These are phyloP conservation scores for Phasianus colchicus DNA, from an alignment of 2,113 vertebrate genomes.

Conservation along the genomic window DNA sequence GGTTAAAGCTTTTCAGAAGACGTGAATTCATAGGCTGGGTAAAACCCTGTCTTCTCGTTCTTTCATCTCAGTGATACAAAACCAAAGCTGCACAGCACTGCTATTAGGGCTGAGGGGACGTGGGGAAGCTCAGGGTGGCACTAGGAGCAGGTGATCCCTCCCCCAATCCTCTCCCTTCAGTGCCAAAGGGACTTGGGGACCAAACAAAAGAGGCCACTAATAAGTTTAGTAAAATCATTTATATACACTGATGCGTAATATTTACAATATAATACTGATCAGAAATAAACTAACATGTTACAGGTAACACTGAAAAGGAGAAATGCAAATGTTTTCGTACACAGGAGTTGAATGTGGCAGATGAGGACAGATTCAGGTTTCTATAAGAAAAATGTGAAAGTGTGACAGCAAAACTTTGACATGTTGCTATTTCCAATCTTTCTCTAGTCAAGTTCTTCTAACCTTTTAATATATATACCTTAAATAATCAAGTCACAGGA, in stretches of 20 bases:
- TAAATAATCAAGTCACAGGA: constrained; percentile 45
- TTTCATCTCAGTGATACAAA: background rate
- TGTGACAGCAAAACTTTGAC: constrained; percentile 11
- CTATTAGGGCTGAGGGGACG: background rate
- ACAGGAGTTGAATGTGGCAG: constrained; percentile 28
- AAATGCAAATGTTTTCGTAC: constrained; percentile 37
- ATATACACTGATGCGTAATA: constrained; percentile 74
- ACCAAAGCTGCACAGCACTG: background rate
- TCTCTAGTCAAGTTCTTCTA: constrained; percentile 16
- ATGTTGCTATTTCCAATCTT: constrained; percentile 17
- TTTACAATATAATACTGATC: constrained; percentile 80
- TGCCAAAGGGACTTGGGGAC: background rate
- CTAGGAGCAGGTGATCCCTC: background rate
- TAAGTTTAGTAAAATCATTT: constrained; percentile 79
- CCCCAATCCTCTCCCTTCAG: background rate
- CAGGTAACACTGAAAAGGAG: constrained; percentile 56
- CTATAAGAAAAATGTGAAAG: constrained; percentile 9
- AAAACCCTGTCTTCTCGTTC: background rate
- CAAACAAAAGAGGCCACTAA: constrained; percentile 38
- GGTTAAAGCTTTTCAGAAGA: background rate
- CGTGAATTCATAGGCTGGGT: no score
- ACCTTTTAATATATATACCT: background rate
- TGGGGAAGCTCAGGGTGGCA: background rate
- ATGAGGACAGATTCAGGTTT: constrained; percentile 1
- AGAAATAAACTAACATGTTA: constrained; percentile 41